A percentile compares a stretch with the other conserved stretches of the same genome.
Evolutionary conservation across 2,113 vertebrate genomes (phyloP).

Genomic region (Marmota monax): DNA sequence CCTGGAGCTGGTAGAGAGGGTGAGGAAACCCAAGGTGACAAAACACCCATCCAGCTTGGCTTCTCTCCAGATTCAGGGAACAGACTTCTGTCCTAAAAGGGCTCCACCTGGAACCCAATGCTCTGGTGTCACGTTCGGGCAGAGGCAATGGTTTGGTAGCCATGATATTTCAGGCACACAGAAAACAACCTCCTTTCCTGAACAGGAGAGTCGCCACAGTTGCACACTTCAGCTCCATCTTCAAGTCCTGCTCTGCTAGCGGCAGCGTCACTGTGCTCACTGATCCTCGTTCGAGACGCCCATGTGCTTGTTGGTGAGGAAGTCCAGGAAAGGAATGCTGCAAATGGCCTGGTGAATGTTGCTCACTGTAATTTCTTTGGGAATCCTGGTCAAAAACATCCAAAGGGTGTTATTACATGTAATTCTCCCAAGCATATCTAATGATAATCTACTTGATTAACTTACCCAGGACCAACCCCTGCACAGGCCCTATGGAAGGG

Average conservation of each 20-base stretch:
- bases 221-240: background rate
- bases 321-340: slow-evolving; percentile 96
- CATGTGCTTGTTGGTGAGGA: slow-evolving; percentile 98
- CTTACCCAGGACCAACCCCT: no score
- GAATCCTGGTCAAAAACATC: slow-evolving; percentile 89
- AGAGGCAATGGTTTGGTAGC: slow-evolving; percentile 78
- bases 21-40: slow-evolving; percentile 59
- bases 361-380: slow-evolving; percentile 96
- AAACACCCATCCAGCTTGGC: slow-evolving; percentile 73
- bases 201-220: slow-evolving; percentile 67
- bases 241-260: slow-evolving; percentile 68
- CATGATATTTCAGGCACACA: slow-evolving; percentile 30
- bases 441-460: background rate
- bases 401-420: slow-evolving; percentile 53
- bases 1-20: slow-evolving; percentile 48
- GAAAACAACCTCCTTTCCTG: slow-evolving; percentile 66
- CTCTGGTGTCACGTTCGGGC: slow-evolving; percentile 73
- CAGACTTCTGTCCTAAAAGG: slow-evolving; percentile 55
- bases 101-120: slow-evolving; percentile 70
- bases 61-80: slow-evolving; percentile 77
- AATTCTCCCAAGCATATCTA: background rate
- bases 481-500: background rate
- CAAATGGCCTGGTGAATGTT: slow-evolving; percentile 97
- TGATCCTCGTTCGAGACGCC: slow-evolving; percentile 90
- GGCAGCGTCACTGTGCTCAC: slow-evolving; percentile 78